Evolutionary conservation across 2,888 invertebrate genomes (phyloP), one percentile per base, ranked within the genome.

Genomic region (Limnephilus marmoratus): DNA sequence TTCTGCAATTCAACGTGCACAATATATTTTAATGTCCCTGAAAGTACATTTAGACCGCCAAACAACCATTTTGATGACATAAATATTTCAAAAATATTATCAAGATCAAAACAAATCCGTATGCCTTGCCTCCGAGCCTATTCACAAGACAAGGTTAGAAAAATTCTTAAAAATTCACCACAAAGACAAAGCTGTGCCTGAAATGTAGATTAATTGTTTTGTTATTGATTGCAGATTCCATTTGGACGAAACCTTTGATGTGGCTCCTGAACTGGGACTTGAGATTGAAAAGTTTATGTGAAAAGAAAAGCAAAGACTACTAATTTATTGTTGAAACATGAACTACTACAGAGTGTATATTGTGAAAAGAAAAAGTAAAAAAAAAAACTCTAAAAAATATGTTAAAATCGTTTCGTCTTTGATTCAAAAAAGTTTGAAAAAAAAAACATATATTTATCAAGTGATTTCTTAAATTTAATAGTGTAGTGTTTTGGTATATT

Each of bases 381-480:
- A 90, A 53, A 92, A 90, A 85, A 92, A 92, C 80, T 85, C 31
- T 53, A 87, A 91, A 91, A 92, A 92, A 90, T 45, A 81, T 45
- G 68, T 85, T 31, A 53, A 81, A 90, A 92, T 86, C n/a, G 92
- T 92, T 92, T 92, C 92, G 90, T 91, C 92, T 29, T 90, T 92
- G 92, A 92, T 92, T 92, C 92, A 92, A 92, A 92, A 92, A 92
- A 92, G 92, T 92, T 92, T 92, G 92, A 92, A 90, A 91, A 89
- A 92, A 85, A 90, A 45, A 91, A 89, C 80, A 89, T 81, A 68
- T 68, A 89, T 89, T 89, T 89, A 80, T 80, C 81, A 68, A 89
- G 88, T 89, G 88, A 89, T 80, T 87, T 89, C 37, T 80, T 89
- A 37, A 45, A 29, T 85, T 15, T n/a, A 49, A 41, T 89, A 89